These are phyloP conservation scores for Alosa alosa DNA, from an alignment of 2,113 vertebrate species.

Conservation along the genomic window DNA sequence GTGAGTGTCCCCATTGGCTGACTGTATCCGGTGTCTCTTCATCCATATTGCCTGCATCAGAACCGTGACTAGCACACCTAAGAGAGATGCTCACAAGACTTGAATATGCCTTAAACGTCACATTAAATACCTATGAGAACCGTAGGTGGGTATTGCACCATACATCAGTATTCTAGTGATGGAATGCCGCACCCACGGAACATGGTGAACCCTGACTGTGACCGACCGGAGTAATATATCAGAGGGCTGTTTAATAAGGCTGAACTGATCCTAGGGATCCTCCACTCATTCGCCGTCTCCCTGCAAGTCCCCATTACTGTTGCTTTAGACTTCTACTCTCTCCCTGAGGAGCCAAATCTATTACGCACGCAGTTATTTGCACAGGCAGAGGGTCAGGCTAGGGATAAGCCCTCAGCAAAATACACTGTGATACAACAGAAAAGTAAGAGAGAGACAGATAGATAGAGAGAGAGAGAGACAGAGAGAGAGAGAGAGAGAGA, in stretches of 20 bases:
- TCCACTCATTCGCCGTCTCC: background rate
- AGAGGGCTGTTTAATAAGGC: background rate
- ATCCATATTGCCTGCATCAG: background rate
- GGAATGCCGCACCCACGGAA: background rate
- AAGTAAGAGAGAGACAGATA: background rate
- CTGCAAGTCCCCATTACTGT: slow-evolving; percentile 33
- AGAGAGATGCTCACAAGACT: background rate
- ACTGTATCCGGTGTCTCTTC: background rate
- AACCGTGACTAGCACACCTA: background rate
- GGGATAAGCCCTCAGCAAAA: slow-evolving; percentile 15
- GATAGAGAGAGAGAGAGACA: background rate
- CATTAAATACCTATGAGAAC: background rate
- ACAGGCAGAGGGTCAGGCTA: slow-evolving; percentile 29
- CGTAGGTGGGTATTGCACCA: background rate
- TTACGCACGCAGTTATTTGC: slow-evolving; percentile 56
- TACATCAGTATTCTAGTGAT: background rate
- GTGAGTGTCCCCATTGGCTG: background rate
- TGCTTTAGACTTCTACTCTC: slow-evolving; percentile 43
- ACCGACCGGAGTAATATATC: background rate
- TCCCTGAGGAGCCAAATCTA: slow-evolving; percentile 50
- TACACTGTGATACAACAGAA: background rate
- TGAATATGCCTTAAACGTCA: background rate
- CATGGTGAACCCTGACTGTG: background rate
- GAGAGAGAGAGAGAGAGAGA: slow-evolving; percentile 22
- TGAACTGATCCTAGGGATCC: background rate